Evolutionary conservation across 2,888 invertebrate genomes (phyloP).

Genomic region (Spisula subtruncata): DNA sequence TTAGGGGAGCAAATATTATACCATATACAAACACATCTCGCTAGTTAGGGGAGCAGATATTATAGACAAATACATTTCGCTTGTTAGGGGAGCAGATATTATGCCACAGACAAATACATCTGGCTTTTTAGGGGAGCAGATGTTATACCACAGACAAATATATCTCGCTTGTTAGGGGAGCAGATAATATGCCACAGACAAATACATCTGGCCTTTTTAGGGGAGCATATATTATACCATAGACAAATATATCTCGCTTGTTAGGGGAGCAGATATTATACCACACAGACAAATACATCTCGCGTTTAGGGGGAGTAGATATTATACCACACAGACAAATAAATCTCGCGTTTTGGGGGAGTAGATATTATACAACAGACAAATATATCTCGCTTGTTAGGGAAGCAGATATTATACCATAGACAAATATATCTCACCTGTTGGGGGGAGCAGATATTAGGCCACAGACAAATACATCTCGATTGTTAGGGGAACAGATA

Average conservation of each 20-base stretch:
- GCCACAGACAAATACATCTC: not conserved
- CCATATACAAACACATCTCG: not conserved
- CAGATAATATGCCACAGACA: not conserved
- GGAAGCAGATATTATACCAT: not conserved
- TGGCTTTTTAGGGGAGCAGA: not conserved
- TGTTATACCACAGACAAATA: not conserved
- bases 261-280: not conserved
- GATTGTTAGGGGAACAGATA: not conserved
- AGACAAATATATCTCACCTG: not conserved
- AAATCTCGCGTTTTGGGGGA: not conserved
- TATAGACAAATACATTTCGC: not conserved
- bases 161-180: not conserved
- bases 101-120: not conserved
- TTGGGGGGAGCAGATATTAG: not conserved
- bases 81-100: not conserved
- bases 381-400: not conserved
- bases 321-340: not conserved
- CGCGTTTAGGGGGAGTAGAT: not conserved
- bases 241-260: not conserved
- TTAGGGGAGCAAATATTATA: not conserved
- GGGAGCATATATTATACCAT: not conserved
- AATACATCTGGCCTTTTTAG: not conserved
- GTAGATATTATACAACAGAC: conserved; percentile 2
- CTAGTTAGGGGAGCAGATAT: not conserved
- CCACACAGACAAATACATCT: not conserved